Evolutionary conservation across 2,888 invertebrate genomes (phyloP).

Genomic region (Noctuana brunneofusca): DNA sequence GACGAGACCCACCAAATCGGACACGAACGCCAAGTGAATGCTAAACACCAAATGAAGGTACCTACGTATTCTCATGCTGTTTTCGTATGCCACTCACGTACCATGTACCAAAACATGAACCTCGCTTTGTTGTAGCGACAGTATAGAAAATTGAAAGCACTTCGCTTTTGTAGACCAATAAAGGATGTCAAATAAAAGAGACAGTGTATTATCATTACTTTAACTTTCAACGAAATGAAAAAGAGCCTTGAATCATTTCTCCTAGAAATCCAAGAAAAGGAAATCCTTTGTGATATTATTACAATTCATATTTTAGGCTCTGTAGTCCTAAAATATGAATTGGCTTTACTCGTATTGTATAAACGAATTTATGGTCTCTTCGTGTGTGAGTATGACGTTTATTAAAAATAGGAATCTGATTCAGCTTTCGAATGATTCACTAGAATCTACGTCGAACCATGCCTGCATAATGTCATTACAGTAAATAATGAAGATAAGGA

Average conservation of each 20-base stretch:
- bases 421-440: constrained; percentile 30
- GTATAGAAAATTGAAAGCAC: constrained; percentile 24
- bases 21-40: constrained; percentile 38
- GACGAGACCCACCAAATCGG: constrained; percentile 49
- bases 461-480: neutral
- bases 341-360: no score
- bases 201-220: neutral
- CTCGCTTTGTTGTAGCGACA: constrained; percentile 27
- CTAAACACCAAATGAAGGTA: constrained; percentile 1
- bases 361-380: constrained; percentile 12
- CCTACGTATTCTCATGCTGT: constrained; percentile 5
- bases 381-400: neutral
- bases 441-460: constrained; percentile 5
- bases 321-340: no score
- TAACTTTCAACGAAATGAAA: constrained; percentile 6
- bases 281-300: neutral
- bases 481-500: constrained; percentile 3
- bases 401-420: constrained; percentile 26
- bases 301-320: no score
- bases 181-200: constrained; percentile 21
- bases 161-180: constrained; percentile 7
- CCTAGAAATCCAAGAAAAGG: no score
- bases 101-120: constrained; percentile 24
- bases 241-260: neutral
- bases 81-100: constrained; percentile 20